phyloP scores from a whole-genome alignment of 1,140 invertebrate species.

The Rhysida immarginata region DNA sequence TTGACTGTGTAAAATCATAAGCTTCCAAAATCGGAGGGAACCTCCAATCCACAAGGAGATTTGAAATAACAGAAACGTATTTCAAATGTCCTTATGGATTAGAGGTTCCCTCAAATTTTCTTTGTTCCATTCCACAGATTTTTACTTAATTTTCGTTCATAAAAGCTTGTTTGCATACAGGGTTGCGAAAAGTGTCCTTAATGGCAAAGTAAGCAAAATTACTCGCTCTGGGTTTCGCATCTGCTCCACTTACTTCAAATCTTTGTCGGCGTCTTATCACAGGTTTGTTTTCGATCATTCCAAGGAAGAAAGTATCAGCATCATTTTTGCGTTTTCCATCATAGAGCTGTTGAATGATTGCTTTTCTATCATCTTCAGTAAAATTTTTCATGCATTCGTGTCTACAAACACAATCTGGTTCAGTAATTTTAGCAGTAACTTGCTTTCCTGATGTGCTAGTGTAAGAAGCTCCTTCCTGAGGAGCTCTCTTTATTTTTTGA shows the following conservation, averaged over 20 bases:
- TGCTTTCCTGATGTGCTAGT: not conserved
- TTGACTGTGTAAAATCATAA: not conserved
- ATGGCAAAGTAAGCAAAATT: not conserved
- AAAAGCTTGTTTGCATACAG: not conserved
- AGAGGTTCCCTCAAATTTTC: too few relatives aligned
- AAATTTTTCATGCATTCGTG: not conserved
- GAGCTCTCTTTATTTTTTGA: too few relatives aligned
- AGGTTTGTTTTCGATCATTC: not conserved
- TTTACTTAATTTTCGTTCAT: too few relatives aligned
- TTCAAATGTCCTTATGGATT: too few relatives aligned
- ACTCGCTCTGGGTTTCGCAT: not conserved
- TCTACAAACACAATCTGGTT: not conserved
- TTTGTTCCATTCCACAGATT: too few relatives aligned
- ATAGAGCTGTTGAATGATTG: not conserved
- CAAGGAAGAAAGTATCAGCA: not conserved
- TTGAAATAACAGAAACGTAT: too few relatives aligned
- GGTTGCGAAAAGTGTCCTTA: not conserved
- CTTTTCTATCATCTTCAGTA: not conserved
- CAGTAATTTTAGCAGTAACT: not conserved
- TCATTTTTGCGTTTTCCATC: not conserved
- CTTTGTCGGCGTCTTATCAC: not conserved
- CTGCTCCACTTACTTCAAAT: not conserved
- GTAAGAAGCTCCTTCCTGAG: not conserved
- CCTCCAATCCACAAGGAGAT: too few relatives aligned
- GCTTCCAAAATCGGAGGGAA: too few relatives aligned